Percentiles rank a stretch among this genome's conserved stretches.
Conservation (phyloP, 2,797 vertebrate species). For the Leptatherina wallacei region DNA sequence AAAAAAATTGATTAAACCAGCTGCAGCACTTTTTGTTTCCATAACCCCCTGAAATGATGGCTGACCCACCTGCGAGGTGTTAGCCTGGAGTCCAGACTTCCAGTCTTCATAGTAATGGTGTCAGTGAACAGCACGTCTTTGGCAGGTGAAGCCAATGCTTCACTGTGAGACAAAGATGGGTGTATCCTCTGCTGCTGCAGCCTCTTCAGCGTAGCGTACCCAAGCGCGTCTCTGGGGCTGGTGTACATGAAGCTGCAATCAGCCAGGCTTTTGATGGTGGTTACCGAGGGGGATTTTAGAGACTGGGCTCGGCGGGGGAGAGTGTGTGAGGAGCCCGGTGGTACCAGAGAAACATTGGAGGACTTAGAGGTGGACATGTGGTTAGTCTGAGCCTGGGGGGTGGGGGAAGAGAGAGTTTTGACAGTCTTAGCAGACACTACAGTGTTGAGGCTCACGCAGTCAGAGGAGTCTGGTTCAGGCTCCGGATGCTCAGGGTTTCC, state of each 20-base stretch:
- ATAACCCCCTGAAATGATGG: neutral
- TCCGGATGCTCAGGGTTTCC: slow-evolving; percentile 86
- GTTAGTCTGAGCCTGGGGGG: slow-evolving; percentile 88
- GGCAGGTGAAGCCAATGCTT: slow-evolving; percentile 95
- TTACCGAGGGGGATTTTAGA: slow-evolving; percentile 94
- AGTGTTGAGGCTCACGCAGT: slow-evolving; percentile 97
- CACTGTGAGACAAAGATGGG: slow-evolving; percentile 94
- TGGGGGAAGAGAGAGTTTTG: slow-evolving; percentile 89
- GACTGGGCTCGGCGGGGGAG: slow-evolving; percentile 96
- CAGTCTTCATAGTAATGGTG: slow-evolving; percentile 98
- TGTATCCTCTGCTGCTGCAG: slow-evolving; percentile 98
- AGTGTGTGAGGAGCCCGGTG: slow-evolving; percentile 94
- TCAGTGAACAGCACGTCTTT: slow-evolving; percentile 98
- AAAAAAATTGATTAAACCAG: neutral
- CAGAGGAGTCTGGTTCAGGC: slow-evolving; percentile 89
- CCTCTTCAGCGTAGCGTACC: slow-evolving; percentile 94
- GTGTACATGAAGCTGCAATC: slow-evolving; percentile 97
- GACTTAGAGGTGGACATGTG: slow-evolving; percentile 93
- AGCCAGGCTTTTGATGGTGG: slow-evolving; percentile 93
- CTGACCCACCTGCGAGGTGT: slow-evolving; percentile 91
- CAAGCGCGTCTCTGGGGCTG: slow-evolving; percentile 94
- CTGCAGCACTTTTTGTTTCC: neutral
- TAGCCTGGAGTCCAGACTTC: slow-evolving; percentile 95
- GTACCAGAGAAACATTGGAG: slow-evolving; percentile 91
- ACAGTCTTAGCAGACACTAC: slow-evolving; percentile 95